A percentile compares a stretch with the other conserved stretches of the same genome.
phyloP scores from a whole-genome alignment of 2,888 invertebrate genomes.

The Spatulosminthurus flaviceps region DNA sequence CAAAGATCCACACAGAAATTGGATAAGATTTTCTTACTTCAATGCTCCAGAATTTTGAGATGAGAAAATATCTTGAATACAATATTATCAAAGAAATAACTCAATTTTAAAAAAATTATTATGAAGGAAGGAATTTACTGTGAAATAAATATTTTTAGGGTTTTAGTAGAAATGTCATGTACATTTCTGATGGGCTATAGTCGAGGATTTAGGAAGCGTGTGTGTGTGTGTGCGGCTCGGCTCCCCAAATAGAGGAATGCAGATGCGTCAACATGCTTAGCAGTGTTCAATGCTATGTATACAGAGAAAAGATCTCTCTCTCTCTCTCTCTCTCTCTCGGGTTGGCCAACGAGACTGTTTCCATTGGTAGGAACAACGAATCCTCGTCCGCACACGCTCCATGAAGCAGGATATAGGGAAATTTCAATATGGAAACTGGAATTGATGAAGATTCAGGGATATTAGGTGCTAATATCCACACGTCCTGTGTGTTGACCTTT shows the following conservation, averaged over 20 bases:
- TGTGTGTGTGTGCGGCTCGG: neutral
- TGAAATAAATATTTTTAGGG: too few relatives aligned
- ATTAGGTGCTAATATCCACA: constrained; percentile 47
- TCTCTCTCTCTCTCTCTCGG: neutral
- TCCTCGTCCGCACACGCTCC: constrained; percentile 50
- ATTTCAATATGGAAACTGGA: constrained; percentile 61
- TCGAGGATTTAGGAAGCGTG: too few relatives aligned
- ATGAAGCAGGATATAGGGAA: constrained; percentile 43
- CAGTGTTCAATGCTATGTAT: neutral
- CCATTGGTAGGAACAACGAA: constrained; percentile 2
- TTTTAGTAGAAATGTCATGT: too few relatives aligned
- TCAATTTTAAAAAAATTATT: too few relatives aligned
- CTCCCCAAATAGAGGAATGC: neutral
- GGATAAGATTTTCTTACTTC: neutral
- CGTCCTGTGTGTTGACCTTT: constrained; percentile 44
- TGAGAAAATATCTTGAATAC: neutral
- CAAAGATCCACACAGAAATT: neutral
- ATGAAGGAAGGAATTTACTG: too few relatives aligned
- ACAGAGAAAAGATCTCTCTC: neutral
- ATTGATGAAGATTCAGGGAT: constrained; percentile 60
- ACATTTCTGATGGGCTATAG: too few relatives aligned
- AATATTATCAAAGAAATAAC: neutral
- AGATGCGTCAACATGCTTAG: constrained; percentile 10
- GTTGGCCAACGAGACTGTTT: constrained; percentile 9
- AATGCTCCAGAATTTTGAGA: neutral